These are phyloP conservation scores for Drosophila colorata DNA, from an alignment of 2,888 invertebrate genomes.

Conservation along the genomic window DNA sequence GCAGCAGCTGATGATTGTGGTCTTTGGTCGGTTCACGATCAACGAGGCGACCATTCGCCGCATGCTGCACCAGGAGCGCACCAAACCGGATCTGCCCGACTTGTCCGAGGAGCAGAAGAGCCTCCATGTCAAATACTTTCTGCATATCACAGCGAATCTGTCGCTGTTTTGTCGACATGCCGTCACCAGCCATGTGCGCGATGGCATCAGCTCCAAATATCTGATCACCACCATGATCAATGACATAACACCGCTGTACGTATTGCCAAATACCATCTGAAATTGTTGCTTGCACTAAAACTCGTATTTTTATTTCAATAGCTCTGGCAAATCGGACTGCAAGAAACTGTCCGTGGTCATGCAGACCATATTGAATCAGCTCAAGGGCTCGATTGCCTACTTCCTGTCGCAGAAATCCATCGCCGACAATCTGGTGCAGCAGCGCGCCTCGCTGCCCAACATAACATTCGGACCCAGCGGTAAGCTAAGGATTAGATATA, in stretches of 20 bases:
- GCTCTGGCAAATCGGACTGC: constrained; percentile 65
- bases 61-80: constrained; percentile 76
- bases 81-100: constrained; percentile 10
- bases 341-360: constrained; percentile 85
- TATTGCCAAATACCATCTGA: not conserved
- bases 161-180: constrained; percentile 90
- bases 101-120: constrained; percentile 79
- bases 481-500: constrained; percentile 6
- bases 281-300: too few relatives aligned
- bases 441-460: constrained; percentile 57
- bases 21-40: constrained; percentile 90
- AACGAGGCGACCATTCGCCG: constrained; percentile 84
- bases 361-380: constrained; percentile 87
- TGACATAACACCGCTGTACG: constrained; percentile 64
- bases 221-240: constrained; percentile 61
- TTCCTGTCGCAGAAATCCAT: constrained; percentile 86
- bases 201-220: constrained; percentile 73
- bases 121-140: constrained; percentile 85
- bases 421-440: constrained; percentile 85
- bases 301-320: constrained; percentile 1
- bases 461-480: constrained; percentile 59
- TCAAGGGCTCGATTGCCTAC: constrained; percentile 87
- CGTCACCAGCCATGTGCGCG: constrained; percentile 87
- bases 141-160: constrained; percentile 90
- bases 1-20: constrained; percentile 90